Evolutionary conservation across 2,888 invertebrate genomes (phyloP).

Genomic region (Hyppa rectilinea): DNA sequence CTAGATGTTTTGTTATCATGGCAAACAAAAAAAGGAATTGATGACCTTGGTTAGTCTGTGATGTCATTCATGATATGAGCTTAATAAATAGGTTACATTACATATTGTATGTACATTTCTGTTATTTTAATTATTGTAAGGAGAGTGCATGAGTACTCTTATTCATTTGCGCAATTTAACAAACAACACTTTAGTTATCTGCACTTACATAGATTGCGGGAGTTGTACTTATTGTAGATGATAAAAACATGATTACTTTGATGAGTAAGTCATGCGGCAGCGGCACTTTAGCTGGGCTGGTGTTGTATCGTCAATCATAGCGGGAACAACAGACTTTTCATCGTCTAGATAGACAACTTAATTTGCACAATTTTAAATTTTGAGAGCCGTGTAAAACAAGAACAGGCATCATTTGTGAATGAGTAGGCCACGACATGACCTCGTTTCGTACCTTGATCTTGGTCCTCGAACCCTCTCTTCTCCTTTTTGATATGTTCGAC

Average conservation of each 20-base stretch:
- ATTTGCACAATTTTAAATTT: background rate
- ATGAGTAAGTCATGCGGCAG: slow-evolving; percentile 35
- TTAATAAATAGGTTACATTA: background rate
- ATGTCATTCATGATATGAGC: slow-evolving; percentile 20
- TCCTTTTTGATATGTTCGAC: slow-evolving; percentile 90
- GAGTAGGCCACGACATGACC: slow-evolving; percentile 75
- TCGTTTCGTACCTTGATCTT: slow-evolving; percentile 89
- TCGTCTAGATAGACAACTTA: background rate
- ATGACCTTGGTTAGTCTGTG: slow-evolving; percentile 28
- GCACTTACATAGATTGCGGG: background rate
- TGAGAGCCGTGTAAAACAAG: background rate
- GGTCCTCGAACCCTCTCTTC: slow-evolving; percentile 86
- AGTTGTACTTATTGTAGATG: slow-evolving; percentile 8
- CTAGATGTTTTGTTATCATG: slow-evolving; percentile 15
- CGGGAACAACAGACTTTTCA: background rate
- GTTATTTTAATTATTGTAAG: background rate
- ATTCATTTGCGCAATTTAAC: background rate
- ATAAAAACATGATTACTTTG: slow-evolving; percentile 39
- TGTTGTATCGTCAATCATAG: background rate
- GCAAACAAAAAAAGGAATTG: slow-evolving; percentile 19
- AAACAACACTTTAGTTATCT: slow-evolving; percentile 16
- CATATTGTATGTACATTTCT: background rate
- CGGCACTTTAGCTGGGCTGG: slow-evolving; percentile 15
- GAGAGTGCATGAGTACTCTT: background rate
- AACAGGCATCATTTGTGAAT: slow-evolving; percentile 28